Percentiles rank a stretch among this genome's conserved stretches.
phyloP scores from a whole-genome alignment of 2,113 vertebrate species.

The Actinemys pallida region DNA sequence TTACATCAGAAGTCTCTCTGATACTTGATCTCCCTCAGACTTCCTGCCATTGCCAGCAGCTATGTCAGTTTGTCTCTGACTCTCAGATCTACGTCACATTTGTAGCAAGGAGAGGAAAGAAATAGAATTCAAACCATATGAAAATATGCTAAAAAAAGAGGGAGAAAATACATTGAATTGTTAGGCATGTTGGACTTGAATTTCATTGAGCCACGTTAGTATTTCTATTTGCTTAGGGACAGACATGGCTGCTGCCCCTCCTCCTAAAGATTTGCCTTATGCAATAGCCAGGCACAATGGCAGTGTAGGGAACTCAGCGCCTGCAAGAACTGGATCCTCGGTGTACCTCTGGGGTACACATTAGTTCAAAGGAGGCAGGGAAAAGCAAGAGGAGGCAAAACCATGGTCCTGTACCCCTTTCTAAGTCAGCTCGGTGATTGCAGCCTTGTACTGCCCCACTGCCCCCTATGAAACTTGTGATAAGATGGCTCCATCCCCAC shows the following conservation, averaged over 20 bases:
- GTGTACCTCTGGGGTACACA: background rate
- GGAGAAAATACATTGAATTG: background rate
- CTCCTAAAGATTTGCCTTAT: background rate
- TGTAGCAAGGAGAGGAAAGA: background rate
- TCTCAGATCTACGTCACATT: background rate
- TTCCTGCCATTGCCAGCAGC: background rate
- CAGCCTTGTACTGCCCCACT: background rate
- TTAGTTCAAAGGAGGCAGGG: background rate
- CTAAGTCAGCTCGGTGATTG: background rate
- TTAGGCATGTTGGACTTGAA: background rate
- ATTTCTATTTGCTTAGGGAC: no score
- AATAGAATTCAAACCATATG: background rate
- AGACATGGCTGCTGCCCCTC: no score
- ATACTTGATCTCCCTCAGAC: background rate
- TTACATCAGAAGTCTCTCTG: slow-evolving; percentile 1
- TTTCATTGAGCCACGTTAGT: background rate
- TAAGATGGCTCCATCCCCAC: background rate
- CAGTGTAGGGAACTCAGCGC: background rate
- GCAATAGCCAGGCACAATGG: background rate
- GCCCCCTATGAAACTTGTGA: background rate
- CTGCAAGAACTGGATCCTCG: no score
- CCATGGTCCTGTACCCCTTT: background rate
- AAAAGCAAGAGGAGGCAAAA: background rate
- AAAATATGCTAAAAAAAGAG: background rate
- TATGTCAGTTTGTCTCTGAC: slow-evolving; percentile 7